Evolutionary conservation across 1,140 invertebrate species (phyloP), one percentile per base, ranked within the genome.

Genomic region (Adoxophyes honmai): DNA sequence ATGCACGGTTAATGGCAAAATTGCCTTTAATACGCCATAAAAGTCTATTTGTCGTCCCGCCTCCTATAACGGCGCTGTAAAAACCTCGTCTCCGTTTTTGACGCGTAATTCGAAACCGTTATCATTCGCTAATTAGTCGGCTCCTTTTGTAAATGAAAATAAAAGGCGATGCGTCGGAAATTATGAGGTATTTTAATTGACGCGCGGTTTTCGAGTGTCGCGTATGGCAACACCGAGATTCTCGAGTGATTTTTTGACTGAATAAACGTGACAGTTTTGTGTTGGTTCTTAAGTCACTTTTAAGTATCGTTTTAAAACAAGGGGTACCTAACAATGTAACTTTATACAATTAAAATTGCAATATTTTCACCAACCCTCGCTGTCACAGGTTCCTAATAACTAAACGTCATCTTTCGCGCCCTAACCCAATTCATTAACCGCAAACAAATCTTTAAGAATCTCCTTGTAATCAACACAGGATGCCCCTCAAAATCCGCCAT

Each of bases 11-110:
- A 52, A 52, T 52, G 34, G 33, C 51, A 18, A 52, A 52, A 52
- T 52, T 34, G 33, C 9, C 13, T 52, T 52, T 52, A 15, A 52
- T 48, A 48, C 42, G 21, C 42, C 42, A 48, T 48, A 48, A 48
- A 48, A 48, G 18, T 48, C 42, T 28, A 48, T 48, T 48, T 28
- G 42, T 21, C 42, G 42, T 9, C 42, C 11, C 42, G n/a, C 42
- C n/a, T 48, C 11, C 42, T 16, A 21, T 48, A 48, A 48, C 42
- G 42, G 21, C 18, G 42, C 7, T 48, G 42, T 48, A 48, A 48
- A 48, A 48, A 48, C 18, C 42, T 48, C 42, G 42, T 11, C 42
- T 16, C 42, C 38, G 11, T 48, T 48, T 42, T 18, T 42, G 39
- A 42, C 15, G 42, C 21, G 42, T 48, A 21, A 48, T 48, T 42